Evolutionary conservation across 2,888 invertebrate genomes (phyloP).

Genomic region (Stenoptilia bipunctidactyla): DNA sequence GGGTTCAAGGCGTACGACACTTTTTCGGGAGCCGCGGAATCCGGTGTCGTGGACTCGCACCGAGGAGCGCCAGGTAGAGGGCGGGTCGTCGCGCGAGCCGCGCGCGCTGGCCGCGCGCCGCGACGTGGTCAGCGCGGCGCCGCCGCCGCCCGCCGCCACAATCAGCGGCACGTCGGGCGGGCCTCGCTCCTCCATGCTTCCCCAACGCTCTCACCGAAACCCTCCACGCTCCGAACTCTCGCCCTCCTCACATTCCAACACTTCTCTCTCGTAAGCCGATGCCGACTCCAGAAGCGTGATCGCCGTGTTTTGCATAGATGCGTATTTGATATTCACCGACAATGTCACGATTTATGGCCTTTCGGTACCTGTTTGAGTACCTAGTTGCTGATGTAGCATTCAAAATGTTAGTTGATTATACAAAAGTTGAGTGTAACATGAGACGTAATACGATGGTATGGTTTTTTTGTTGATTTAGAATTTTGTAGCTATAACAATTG

Average conservation of each 20-base stretch:
- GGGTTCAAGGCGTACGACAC: constrained; percentile 74
- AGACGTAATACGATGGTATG: background rate
- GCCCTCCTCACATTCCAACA: constrained; percentile 63
- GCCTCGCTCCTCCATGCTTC: constrained; percentile 70
- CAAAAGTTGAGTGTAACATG: too few relatives aligned
- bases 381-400: background rate
- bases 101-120: constrained; percentile 51
- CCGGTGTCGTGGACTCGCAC: constrained; percentile 75
- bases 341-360: constrained; percentile 18
- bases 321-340: constrained; percentile 31
- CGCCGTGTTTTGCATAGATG: constrained; percentile 68
- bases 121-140: constrained; percentile 51
- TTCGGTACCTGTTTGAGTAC: background rate
- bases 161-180: constrained; percentile 63
- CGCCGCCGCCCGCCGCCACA: constrained; percentile 45
- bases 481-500: too few relatives aligned
- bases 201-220: constrained; percentile 69
- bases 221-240: constrained; percentile 57
- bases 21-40: constrained; percentile 74
- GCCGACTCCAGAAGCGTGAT: constrained; percentile 59
- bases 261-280: constrained; percentile 55
- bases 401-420: too few relatives aligned
- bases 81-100: constrained; percentile 52
- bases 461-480: background rate
- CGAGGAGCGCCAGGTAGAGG: constrained; percentile 74